A percentile compares a stretch with the other conserved stretches of the same genome.
These are phyloP conservation scores for Drosophila eugracilis DNA, from an alignment of 1,140 invertebrate species.

Conservation along the genomic window DNA sequence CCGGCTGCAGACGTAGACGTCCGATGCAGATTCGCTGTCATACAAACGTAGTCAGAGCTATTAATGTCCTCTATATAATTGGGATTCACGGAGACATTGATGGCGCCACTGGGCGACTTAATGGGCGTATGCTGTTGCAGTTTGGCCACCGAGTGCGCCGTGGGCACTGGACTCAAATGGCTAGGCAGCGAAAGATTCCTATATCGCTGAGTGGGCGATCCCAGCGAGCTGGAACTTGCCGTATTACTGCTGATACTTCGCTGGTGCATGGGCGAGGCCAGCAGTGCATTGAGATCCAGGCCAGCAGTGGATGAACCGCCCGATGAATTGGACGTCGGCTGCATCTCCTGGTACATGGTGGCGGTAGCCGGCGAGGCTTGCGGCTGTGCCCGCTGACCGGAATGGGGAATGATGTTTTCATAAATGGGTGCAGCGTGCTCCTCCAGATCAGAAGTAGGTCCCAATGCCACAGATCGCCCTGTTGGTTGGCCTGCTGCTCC, in stretches of 20 bases:
- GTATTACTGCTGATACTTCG: slow-evolving; percentile 62
- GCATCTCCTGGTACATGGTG: slow-evolving; percentile 76
- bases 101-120: slow-evolving; percentile 53
- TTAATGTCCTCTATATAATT: slow-evolving; percentile 87
- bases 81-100: slow-evolving; percentile 81
- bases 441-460: slow-evolving; percentile 17
- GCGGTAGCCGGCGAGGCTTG: slow-evolving; percentile 82
- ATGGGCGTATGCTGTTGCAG: slow-evolving; percentile 77
- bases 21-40: slow-evolving; percentile 87
- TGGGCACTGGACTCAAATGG: slow-evolving; percentile 38
- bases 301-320: slow-evolving; percentile 27
- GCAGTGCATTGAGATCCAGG: slow-evolving; percentile 56
- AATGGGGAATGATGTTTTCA: slow-evolving; percentile 89
- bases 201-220: slow-evolving; percentile 66
- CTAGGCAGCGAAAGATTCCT: slow-evolving; percentile 26
- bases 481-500: not conserved
- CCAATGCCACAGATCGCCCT: slow-evolving; percentile 2
- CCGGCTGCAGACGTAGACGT: slow-evolving; percentile 41
- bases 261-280: slow-evolving; percentile 57
- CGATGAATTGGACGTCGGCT: slow-evolving; percentile 39
- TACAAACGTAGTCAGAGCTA: slow-evolving; percentile 90
- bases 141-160: slow-evolving; percentile 50
- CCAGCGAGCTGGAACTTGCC: slow-evolving; percentile 33
- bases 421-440: slow-evolving; percentile 87
- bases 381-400: slow-evolving; percentile 81